Conservation (phyloP, 2,888 invertebrate species). For the Gymnocheta viridis region DNA sequence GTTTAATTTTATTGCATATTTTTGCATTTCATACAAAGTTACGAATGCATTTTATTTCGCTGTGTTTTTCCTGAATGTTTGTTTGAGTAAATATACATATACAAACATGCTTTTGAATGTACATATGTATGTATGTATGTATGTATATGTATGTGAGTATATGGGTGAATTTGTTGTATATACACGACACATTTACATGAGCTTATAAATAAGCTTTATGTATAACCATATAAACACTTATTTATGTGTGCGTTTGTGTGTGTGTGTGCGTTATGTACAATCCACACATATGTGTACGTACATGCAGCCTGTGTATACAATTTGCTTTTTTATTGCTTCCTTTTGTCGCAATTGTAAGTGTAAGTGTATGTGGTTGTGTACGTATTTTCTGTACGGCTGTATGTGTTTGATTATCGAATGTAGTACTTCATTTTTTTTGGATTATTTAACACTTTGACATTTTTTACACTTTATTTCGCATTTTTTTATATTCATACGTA, state of each 20-base stretch:
- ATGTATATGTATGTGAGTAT: background rate
- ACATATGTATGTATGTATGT: background rate
- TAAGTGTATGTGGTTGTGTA: background rate
- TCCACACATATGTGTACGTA: background rate
- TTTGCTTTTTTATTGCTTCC: slow-evolving; percentile 26
- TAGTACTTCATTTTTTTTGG: slow-evolving; percentile 55
- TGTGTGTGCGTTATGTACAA: background rate
- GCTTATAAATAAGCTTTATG: slow-evolving; percentile 26
- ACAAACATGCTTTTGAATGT: background rate
- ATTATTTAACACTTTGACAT: slow-evolving; percentile 70
- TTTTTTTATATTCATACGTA: slow-evolving; percentile 32
- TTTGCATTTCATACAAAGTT: slow-evolving; percentile 1
- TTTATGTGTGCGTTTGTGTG: background rate
- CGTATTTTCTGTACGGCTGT: background rate
- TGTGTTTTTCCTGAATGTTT: slow-evolving; percentile 8
- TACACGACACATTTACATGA: slow-evolving; percentile 13
- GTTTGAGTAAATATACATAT: background rate
- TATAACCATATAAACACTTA: background rate
- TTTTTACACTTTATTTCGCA: slow-evolving; percentile 59
- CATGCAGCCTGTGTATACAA: background rate
- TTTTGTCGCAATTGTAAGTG: slow-evolving; percentile 4
- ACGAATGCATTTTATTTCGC: slow-evolving; percentile 16
- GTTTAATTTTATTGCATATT: slow-evolving; percentile 43
- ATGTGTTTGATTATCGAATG: slow-evolving; percentile 31
- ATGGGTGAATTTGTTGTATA: background rate